Evolutionary conservation across 2,113 vertebrate species (phyloP), one percentile per base, ranked within the genome.

Genomic region (Lycocorax pyrrhopterus): DNA sequence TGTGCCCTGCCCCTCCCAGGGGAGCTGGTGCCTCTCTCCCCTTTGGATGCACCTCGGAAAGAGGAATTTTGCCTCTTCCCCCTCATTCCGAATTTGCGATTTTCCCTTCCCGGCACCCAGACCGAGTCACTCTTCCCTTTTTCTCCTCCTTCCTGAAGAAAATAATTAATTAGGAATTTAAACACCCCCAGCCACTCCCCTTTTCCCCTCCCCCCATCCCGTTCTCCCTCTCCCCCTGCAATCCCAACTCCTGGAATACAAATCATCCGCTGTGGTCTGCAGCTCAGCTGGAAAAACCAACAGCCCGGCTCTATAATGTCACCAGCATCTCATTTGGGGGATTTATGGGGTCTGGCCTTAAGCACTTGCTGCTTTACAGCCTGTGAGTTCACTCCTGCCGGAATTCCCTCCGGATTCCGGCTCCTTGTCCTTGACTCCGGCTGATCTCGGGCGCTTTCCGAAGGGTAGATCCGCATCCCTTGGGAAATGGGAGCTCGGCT

Each of bases 211-310:
- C 17, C 68, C 29, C 26, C 11, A 6, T 55, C 77, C 67, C 20
- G 3, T 21, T 77, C 47, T 62, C 53, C 30, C 55, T 82, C 69
- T 7, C 27, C 60, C 46, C 39, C 67, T 80, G 47, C 23, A 13
- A 47, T 72, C 90, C 76, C 87, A 73, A 1, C 35, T 63, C 62
- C 56, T n/a, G n/a, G 49, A 64, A 59, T 51, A 88, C 84, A 91
- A 96, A 96, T 96, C 93, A 92, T 60, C 71, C 37, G 53, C 87
- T 86, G 93, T 81, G 95, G 87, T 94, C 93, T 77, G 93, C 73
- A 68, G 82, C 94, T 95, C 94, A 93, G 96, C 94, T 96, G 96
- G 95, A 95, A 96, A 95, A 96, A 87, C 94, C 87, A 93, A 89
- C 96, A 84, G n/a, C 53, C 76, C 1, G 12, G 87, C 47, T 84